phyloP scores from a whole-genome alignment of 2,113 vertebrate species.

The Crocuta crocuta region DNA sequence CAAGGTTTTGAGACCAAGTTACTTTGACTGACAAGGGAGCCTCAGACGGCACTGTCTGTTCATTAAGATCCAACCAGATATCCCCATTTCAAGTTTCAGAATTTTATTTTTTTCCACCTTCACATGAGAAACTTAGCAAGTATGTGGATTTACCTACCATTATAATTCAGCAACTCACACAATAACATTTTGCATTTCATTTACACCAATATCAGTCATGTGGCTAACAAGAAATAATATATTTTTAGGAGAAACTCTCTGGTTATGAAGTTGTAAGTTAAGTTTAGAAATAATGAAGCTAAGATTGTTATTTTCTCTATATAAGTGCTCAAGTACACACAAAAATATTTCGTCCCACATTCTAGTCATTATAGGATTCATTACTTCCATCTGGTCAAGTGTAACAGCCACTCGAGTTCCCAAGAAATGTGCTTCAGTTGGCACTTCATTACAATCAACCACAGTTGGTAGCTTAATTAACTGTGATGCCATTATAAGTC shows the following conservation, averaged over 20 bases:
- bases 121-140: neutral
- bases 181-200: neutral
- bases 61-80: neutral
- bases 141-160: neutral
- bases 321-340: neutral
- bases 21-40: neutral
- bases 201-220: neutral
- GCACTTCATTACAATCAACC: neutral
- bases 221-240: neutral
- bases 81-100: neutral
- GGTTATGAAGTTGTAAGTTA: neutral
- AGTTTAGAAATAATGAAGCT: slow-evolving; percentile 8
- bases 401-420: neutral
- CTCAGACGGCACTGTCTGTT: neutral
- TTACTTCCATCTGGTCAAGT: neutral
- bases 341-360: neutral
- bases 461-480: neutral
- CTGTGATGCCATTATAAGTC: neutral
- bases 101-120: neutral
- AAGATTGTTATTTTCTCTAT: neutral
- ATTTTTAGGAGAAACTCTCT: neutral
- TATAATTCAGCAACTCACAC: neutral
- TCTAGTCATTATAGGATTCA: slow-evolving; percentile 2
- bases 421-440: neutral
- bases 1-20: neutral